Conservation (phyloP, 2,113 vertebrate genomes). For the Strigops habroptila region DNA sequence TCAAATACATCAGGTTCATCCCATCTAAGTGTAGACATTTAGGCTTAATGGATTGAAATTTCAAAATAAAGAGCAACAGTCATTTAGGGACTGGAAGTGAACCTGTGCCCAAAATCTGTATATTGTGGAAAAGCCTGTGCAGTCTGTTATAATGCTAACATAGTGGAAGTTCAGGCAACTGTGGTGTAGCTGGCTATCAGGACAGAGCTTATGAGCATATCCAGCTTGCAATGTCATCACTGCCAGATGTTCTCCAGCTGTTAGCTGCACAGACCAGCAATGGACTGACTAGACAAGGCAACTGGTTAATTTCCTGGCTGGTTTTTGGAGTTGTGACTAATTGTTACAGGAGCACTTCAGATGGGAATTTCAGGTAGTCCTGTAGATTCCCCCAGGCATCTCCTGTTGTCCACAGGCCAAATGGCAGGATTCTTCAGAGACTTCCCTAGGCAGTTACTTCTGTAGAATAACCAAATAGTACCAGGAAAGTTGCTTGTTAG, state of each 20-base stretch:
- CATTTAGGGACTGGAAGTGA: background rate
- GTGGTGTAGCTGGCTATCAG: background rate
- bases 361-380: background rate
- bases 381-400: background rate
- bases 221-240: background rate
- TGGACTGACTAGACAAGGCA: background rate
- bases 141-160: background rate
- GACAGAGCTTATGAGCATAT: background rate
- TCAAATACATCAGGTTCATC: background rate
- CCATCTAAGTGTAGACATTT: background rate
- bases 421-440: background rate
- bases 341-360: background rate
- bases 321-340: background rate
- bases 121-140: background rate
- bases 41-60: background rate
- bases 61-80: background rate
- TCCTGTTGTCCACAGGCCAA: background rate
- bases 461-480: background rate
- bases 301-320: background rate
- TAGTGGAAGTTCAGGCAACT: background rate
- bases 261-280: background rate
- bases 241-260: background rate
- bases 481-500: background rate
- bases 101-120: background rate
- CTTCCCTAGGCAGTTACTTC: background rate